phyloP scores from a whole-genome alignment of 2,888 invertebrate genomes.

The Agrochola litura region DNA sequence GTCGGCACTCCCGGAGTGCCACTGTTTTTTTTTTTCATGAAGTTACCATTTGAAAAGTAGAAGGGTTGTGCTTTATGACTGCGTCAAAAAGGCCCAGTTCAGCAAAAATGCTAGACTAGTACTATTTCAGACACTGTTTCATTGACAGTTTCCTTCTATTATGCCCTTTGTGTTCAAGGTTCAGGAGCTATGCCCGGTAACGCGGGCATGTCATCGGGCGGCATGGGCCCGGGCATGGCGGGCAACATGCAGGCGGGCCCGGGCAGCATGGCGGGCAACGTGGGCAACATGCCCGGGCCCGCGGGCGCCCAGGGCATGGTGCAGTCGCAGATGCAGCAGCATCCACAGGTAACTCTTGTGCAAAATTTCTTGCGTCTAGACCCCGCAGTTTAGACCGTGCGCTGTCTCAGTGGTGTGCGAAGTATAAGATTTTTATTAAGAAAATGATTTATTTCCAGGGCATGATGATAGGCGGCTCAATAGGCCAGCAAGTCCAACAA shows the following conservation, averaged over 20 bases:
- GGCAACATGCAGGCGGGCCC: slow-evolving; percentile 62
- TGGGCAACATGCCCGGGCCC: slow-evolving; percentile 67
- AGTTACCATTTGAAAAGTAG: no score
- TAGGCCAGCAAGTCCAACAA: slow-evolving; percentile 79
- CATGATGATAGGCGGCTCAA: slow-evolving; percentile 84
- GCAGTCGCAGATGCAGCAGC: slow-evolving; percentile 83
- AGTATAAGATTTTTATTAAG: no score
- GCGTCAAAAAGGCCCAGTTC: no score
- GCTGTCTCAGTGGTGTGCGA: no score
- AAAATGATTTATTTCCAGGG: slow-evolving; percentile 69
- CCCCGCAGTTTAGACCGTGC: no score
- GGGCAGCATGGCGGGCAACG: slow-evolving; percentile 63
- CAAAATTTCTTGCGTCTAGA: no score
- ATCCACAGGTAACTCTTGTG: slow-evolving; percentile 73
- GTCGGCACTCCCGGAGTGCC: no score
- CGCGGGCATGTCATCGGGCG: slow-evolving; percentile 70
- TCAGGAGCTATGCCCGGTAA: slow-evolving; percentile 66
- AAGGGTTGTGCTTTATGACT: no score
- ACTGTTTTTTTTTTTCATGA: no score
- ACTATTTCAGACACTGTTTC: no score
- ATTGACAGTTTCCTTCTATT: no score
- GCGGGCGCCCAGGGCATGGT: slow-evolving; percentile 73
- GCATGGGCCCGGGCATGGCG: slow-evolving; percentile 70
- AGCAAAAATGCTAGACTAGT: no score
- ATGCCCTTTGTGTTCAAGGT: slow-evolving; percentile 33